Evolutionary conservation across 2,113 vertebrate species (phyloP), one percentile per base, ranked within the genome.

Genomic region (Hippocampus abdominalis): DNA sequence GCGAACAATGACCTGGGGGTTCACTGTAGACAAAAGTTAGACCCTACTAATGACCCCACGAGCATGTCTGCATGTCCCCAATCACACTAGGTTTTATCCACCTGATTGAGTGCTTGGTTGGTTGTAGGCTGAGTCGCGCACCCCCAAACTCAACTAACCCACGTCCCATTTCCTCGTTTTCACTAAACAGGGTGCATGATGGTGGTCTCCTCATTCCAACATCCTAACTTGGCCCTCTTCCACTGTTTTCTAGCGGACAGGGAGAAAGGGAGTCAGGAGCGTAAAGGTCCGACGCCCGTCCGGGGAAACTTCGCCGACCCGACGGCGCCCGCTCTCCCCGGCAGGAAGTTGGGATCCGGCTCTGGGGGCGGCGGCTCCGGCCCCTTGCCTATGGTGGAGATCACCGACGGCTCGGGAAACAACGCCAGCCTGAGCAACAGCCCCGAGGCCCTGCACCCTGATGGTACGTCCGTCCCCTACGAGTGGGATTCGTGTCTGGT

Each of bases 1-100:
- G 8, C 15, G 6, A 49, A 49, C 48, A 18, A 49, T 49, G 48
- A 49, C 18, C 48, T 7, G 48, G 18, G 48, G 54, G 54, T 57
- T 57, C 54, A 57, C 54, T 57, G 54, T 57, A 27, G 23, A 29
- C 25, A 86, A 61, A 78, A 62, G 78, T 82, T 73, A 68, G 73
- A 63, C 76, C 64, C 40, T 83, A 90, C 87, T 91, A 91, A 92
- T 92, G 80, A 87, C 83, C 81, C 74, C 76, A 72, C 32, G 27
- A 78, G 91, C 91, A 92, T 88, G 91, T 85, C 67, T 89, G 91
- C 90, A 92, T 92, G 90, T 88, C 74, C 69, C 62, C 68, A 80
- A 81, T 83, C 72, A 78, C 70, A 73, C 72, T 70, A 36, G 77
- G 72, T 78, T 64, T 68, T 70, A 70, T 74, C 27, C 39, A 44